A percentile compares a stretch with the other conserved stretches of the same genome.
Evolutionary conservation across 2,888 invertebrate genomes (phyloP).

Genomic region (Tiliacea aurago): DNA sequence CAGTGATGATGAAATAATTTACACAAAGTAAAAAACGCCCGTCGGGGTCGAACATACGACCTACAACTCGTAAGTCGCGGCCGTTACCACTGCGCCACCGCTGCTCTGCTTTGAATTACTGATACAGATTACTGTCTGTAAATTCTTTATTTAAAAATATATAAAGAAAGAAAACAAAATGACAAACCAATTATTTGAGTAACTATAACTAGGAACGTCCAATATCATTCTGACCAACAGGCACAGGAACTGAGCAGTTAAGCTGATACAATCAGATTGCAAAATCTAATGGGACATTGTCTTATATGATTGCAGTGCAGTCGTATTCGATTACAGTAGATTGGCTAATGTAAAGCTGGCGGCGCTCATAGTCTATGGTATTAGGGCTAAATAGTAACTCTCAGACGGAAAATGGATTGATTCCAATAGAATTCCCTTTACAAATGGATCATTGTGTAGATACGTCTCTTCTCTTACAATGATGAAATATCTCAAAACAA

Average conservation of each 20-base stretch:
- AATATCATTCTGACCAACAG: neutral
- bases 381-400: neutral
- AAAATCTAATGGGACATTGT: slow-evolving; percentile 8
- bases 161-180: neutral
- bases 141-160: neutral
- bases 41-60: too few relatives aligned
- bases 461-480: neutral
- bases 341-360: slow-evolving; percentile 10
- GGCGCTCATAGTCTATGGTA: neutral
- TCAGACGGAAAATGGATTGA: neutral
- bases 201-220: neutral
- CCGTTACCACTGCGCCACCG: too few relatives aligned
- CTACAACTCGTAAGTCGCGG: too few relatives aligned
- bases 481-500: neutral
- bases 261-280: slow-evolving; percentile 27
- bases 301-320: slow-evolving; percentile 12
- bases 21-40: too few relatives aligned
- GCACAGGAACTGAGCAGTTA: slow-evolving; percentile 8
- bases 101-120: too few relatives aligned
- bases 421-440: neutral
- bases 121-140: neutral
- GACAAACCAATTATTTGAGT: neutral
- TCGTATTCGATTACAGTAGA: slow-evolving; percentile 6
- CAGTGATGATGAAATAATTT: too few relatives aligned
- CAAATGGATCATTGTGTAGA: neutral